These are phyloP conservation scores for Tinamus guttatus DNA, from an alignment of 2,113 vertebrate genomes.

Conservation along the genomic window DNA sequence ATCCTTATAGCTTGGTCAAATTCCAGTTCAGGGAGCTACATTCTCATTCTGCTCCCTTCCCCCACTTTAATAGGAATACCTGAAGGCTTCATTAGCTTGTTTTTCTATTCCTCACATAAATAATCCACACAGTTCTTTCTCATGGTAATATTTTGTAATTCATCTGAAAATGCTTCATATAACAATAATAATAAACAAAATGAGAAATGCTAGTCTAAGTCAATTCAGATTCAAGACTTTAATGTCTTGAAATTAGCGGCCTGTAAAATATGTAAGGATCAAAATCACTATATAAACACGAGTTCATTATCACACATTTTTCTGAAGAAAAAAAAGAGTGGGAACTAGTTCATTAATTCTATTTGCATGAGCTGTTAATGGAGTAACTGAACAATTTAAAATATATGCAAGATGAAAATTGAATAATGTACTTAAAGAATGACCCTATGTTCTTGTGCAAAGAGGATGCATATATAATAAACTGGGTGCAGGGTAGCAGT, in stretches of 20 bases:
- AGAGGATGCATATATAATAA: not conserved
- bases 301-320: not conserved
- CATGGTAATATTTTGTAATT: not conserved
- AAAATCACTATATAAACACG: not conserved
- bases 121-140: not conserved
- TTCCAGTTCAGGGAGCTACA: not conserved
- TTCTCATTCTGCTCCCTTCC: not conserved
- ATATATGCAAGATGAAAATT: not conserved
- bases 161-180: not conserved
- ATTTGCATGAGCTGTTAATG: not conserved
- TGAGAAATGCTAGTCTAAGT: not conserved
- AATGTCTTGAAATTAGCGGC: not conserved
- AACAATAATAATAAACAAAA: not conserved
- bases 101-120: not conserved
- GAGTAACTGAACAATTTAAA: not conserved
- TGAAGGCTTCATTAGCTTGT: not conserved
- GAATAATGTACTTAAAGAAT: not conserved
- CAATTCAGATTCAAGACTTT: not conserved
- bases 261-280: not conserved
- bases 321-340: not conserved
- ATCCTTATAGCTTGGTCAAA: constrained; percentile 63
- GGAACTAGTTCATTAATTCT: not conserved
- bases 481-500: not conserved
- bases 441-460: not conserved
- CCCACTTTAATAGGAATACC: not conserved